A percentile compares a stretch with the other conserved stretches of the same genome.
Conservation (phyloP, 2,113 vertebrate genomes). For the Eclectus roratus region DNA sequence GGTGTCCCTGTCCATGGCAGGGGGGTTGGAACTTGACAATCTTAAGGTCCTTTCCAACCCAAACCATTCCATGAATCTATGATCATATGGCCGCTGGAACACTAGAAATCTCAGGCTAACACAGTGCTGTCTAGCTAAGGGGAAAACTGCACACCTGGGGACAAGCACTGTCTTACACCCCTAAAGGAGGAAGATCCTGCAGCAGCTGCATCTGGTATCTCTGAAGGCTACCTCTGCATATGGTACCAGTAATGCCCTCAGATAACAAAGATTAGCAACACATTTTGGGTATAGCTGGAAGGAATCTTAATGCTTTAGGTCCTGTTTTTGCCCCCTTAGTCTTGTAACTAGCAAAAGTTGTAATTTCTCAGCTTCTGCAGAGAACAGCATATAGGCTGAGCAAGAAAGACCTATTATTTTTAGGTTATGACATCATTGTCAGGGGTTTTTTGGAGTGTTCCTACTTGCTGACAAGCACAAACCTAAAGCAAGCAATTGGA, state of each 20-base stretch:
- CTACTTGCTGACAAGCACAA: slow-evolving; percentile 15
- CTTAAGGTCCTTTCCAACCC: not conserved
- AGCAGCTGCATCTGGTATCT: not conserved
- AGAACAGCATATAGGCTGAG: not conserved
- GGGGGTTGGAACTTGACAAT: not conserved
- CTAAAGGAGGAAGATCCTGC: not conserved
- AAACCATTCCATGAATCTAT: not conserved
- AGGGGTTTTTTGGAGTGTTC: slow-evolving; percentile 32
- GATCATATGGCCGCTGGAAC: not conserved
- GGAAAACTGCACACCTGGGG: not conserved
- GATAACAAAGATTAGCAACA: not conserved
- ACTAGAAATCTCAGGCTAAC: not conserved
- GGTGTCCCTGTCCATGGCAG: not conserved
- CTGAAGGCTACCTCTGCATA: not conserved
- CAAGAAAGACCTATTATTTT: slow-evolving; percentile 14
- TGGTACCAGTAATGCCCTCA: not conserved
- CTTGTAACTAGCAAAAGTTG: not conserved
- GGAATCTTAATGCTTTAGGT: not conserved
- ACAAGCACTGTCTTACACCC: not conserved
- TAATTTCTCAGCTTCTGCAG: not conserved
- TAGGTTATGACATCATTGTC: slow-evolving; percentile 20
- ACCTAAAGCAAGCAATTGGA: slow-evolving; percentile 12
- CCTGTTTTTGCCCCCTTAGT: not conserved
- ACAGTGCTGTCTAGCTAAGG: not conserved
- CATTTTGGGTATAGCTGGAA: not conserved